A percentile compares a stretch with the other conserved stretches of the same genome.
Evolutionary conservation across 2,797 vertebrate species (phyloP).

Genomic region (Liparis tanakae): DNA sequence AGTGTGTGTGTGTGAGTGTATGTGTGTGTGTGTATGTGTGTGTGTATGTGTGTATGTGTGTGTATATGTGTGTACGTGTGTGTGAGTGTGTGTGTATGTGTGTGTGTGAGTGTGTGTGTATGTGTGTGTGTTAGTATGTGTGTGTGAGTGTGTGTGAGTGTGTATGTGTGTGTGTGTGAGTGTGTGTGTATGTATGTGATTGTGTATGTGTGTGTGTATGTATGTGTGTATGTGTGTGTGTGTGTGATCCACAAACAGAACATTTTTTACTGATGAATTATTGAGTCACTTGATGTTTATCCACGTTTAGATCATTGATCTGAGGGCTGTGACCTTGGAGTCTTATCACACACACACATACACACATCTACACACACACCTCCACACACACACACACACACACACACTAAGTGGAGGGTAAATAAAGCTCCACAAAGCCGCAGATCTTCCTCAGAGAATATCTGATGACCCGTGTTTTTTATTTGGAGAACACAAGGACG

Average conservation of each 20-base stretch:
- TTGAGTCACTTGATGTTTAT: constrained; percentile 46
- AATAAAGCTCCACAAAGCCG: constrained; percentile 42
- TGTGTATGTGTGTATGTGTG: too few species aligned
- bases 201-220: too few species aligned
- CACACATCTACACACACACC: not conserved
- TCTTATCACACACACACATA: constrained; percentile 7
- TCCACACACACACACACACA: constrained; percentile 32
- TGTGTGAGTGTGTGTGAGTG: too few species aligned
- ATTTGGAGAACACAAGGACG: constrained; percentile 38
- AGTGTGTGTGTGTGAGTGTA: too few species aligned
- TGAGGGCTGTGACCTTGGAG: constrained; percentile 28
- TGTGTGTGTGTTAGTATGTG: too few species aligned
- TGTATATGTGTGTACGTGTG: too few species aligned
- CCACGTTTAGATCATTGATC: constrained; percentile 35
- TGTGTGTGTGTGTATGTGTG: too few species aligned
- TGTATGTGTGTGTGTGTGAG: too few species aligned
- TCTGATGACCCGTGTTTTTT: constrained; percentile 49
- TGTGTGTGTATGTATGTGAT: too few species aligned
- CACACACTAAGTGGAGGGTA: constrained; percentile 38
- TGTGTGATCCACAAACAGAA: constrained; percentile 47
- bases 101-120: too few species aligned
- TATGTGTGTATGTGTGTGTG: too few species aligned
- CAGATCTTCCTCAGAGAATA: constrained; percentile 47
- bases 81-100: too few species aligned
- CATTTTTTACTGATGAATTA: constrained; percentile 61